Base-by-base conservation (phyloP, 2,797 vertebrate species). In the Galago senegalensis region DNA sequence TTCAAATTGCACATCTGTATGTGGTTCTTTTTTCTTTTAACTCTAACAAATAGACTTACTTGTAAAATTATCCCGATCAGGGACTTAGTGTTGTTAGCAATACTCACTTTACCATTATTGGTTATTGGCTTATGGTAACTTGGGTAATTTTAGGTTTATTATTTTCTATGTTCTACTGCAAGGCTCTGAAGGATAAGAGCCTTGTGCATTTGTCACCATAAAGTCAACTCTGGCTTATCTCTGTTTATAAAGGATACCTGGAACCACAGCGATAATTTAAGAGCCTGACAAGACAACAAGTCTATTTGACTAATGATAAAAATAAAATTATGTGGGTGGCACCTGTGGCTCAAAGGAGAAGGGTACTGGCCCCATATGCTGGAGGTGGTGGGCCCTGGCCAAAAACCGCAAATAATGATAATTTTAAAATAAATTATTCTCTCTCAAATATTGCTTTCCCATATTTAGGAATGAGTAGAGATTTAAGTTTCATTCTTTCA, bases 121-220 rank as follows among this genome's bases (percentile, higher is more conserved):
- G 56, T 97, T 96, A n/a, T 90, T 82, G 61, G 12, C 18, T 89
- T 94, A 69, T n/a, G 89, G 37, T 79, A 81, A 75, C 34, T 82
- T 77, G 20, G 75, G 69, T 75, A 89, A 77, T 77, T 94, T 95
- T 86, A 65, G 0, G 1, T 65, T 80, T 94, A 49, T 72, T 94
- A 56, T 76, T 94, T 86, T 88, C 67, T 92, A 37, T 53, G 17
- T 76, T 87, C 31, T 58, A 3, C 6, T 91, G 34, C 13, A 70
- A 3, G 43, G 29, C 16, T 87, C 12, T 87, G 18, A 86, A 67
- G 25, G 72, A 0, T 69, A 92, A 58, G 23, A 31, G 3, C 3
- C n/a, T 43, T 69, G 29, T 12, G 16, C 77, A 34, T 91, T 86
- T 85, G 16, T 77, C 18, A 76, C 25, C 93, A 17, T 91, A 70